A percentile compares a stretch with the other conserved stretches of the same genome.
Evolutionary conservation across 2,797 vertebrate species (phyloP).

Genomic region (Cuculus canorus): DNA sequence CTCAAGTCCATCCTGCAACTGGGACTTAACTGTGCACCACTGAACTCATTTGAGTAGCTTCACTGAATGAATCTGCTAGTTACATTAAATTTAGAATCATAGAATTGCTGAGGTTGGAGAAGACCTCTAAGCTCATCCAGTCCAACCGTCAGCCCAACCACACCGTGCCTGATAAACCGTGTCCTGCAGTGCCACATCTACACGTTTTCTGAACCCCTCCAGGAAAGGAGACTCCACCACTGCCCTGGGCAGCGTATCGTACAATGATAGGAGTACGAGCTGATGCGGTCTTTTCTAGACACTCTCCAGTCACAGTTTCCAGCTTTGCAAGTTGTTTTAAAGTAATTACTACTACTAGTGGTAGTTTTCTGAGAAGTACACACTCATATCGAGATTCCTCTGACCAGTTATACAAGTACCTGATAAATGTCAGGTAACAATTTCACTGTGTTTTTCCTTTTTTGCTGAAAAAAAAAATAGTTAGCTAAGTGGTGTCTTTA

Average conservation of each 20-base stretch:
- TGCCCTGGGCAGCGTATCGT: too few species aligned
- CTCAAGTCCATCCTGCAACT: background rate
- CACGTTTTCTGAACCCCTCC: too few species aligned
- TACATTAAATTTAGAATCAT: background rate
- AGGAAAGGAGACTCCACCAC: too few species aligned
- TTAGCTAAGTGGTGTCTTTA: background rate
- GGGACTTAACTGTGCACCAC: background rate
- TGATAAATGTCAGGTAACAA: background rate
- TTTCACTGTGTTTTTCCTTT: background rate
- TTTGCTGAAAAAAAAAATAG: background rate
- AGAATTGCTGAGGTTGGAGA: too few species aligned
- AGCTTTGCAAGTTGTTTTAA: background rate
- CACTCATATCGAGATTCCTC: background rate
- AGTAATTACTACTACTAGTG: background rate
- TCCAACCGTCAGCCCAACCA: too few species aligned
- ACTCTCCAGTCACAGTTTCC: background rate
- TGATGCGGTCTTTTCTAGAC: background rate
- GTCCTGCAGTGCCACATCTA: too few species aligned
- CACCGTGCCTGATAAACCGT: too few species aligned
- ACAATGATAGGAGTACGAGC: background rate
- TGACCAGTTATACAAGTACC: background rate
- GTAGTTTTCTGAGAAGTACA: background rate
- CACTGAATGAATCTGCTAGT: background rate
- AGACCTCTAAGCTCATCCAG: too few species aligned
- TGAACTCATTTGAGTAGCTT: background rate